A percentile compares a stretch with the other conserved stretches of the same genome.
These are phyloP conservation scores for Drosophila neonasuta DNA, from an alignment of 2,888 invertebrate genomes.

Conservation along the genomic window DNA sequence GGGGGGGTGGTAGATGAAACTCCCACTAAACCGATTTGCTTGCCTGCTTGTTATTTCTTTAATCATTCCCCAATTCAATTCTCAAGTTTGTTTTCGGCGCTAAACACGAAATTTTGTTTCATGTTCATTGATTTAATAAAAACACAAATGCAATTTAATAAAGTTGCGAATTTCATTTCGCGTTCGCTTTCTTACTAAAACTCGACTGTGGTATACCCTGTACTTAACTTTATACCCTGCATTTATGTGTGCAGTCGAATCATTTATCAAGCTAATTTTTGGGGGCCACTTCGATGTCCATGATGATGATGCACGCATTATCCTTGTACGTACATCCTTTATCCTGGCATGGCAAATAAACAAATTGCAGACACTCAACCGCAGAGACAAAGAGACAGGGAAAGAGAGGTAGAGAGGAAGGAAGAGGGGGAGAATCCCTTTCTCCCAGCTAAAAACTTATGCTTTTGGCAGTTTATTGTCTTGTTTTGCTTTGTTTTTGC, in stretches of 20 bases:
- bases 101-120: not conserved
- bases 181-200: not conserved
- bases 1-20: too few relatives aligned
- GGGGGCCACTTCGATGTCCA: conserved; percentile 4
- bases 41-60: not conserved
- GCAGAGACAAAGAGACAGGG: not conserved
- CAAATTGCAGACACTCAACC: conserved; percentile 38
- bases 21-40: not conserved
- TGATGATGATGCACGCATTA: conserved; percentile 6
- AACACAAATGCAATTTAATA: conserved; percentile 10
- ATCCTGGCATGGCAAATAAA: conserved; percentile 25
- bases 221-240: not conserved
- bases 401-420: too few relatives aligned
- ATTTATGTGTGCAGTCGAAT: not conserved
- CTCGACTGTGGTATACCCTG: not conserved
- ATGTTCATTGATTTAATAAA: conserved; percentile 21
- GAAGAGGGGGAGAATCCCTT: not conserved
- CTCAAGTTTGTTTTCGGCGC: not conserved
- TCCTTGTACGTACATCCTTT: conserved; percentile 15
- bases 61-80: conserved; percentile 13
- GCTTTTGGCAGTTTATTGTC: conserved; percentile 72
- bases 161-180: not conserved
- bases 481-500: conserved; percentile 61
- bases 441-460: conserved; percentile 57
- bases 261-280: conserved; percentile 13